Evolutionary conservation across 2,888 invertebrate genomes (phyloP), one percentile per base, ranked within the genome.

Genomic region (Tenthredo livida): DNA sequence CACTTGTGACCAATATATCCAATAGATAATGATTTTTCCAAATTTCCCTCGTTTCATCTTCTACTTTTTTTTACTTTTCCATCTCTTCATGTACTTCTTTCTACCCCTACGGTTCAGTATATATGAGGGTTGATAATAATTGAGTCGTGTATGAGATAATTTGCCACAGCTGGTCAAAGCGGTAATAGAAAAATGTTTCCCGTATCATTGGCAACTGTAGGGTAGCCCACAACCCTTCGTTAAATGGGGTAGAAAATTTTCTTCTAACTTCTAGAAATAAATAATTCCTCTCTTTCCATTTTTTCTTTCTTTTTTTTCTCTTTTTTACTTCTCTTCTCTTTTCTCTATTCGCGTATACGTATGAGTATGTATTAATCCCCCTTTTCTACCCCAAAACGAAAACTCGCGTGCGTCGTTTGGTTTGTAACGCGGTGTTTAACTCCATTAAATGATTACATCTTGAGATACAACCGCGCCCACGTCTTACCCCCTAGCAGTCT

Each of bases 401-500:
- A 54, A 0, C 25, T 61, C n/a, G 43, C 6, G 21, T n/a, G 67
- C 17, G 21, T 37, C 80, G 65, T 78, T 78, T 84, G 50, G 86
- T 77, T 87, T 88, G 83, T 65, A 83, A 85, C 83, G 84, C 84
- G 47, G 50, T 84, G 77, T 87, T 87, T 86, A 85, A 85, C 86
- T 87, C 85, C 83, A 86, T 87, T 86, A 87, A 86, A 88, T 84
- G 86, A 88, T 87, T 87, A 87, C 87, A 88, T 88, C 86, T 85
- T 58, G 54, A 85, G 85, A 25, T 85, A 67, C 67, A 84, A 50
- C 65, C 58, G 61, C 25, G 33, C 82, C 25, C 29, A 10, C 43
- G 12, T 12, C 58, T 77, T 37, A 29, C 40, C 12, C 15, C 12
- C 40, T 17, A 37, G 15, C 9, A 17, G 17, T 54, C 29, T 47